Base-by-base conservation (phyloP, 2,797 vertebrate species). In the Mus spretus region DNA sequence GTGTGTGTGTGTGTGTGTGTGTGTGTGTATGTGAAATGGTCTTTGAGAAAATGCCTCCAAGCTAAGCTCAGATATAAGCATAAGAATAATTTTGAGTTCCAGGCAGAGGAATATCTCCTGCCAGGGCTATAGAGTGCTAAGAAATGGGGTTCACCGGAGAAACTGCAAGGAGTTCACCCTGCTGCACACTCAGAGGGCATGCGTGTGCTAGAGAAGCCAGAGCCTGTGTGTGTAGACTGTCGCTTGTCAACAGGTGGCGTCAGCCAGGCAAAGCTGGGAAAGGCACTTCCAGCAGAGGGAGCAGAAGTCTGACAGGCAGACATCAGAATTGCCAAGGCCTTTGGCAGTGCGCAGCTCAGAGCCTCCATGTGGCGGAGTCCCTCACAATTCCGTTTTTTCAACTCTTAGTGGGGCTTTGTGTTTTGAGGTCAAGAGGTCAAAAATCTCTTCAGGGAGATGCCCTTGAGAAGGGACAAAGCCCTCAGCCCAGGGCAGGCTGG, bases 231-330 rank as follows among this genome's bases (percentile, higher is more conserved):
- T 31, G 40, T 2, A 34, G 53, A 47, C 14, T 89, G 74, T 78
- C 87, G 17, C 20, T 28, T 77, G 75, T 79, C 75, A 53, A 15
- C 72, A 40, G 61, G 4, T 87, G 72, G 63, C 0, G 14, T 22
- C 47, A 89, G 57, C 20, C 28, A 17, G 22, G 26, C 3, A n/a
- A 86, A 91, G 81, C 34, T 0, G 3, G 55, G 75, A 70, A 91
- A 89, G 28, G 86, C 9, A 81, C 85, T 79, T 84, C 17, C 20
- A 80, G 94, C n/a, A 57, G 40, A 47, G 44, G 50, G 34, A 77
- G 44, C 3, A 6, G 61, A 12, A 22, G 0, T 34, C 44, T 44
- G 0, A 55, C 26, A 61, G 57, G 34, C 44, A 44, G 83, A 15
- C 31, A 50, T 44, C 19, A 15, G 61, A 31, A 53, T 44, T 8